Base-by-base conservation (phyloP, 2,888 invertebrate genomes). In the Cosmorhoe ocellata region DNA sequence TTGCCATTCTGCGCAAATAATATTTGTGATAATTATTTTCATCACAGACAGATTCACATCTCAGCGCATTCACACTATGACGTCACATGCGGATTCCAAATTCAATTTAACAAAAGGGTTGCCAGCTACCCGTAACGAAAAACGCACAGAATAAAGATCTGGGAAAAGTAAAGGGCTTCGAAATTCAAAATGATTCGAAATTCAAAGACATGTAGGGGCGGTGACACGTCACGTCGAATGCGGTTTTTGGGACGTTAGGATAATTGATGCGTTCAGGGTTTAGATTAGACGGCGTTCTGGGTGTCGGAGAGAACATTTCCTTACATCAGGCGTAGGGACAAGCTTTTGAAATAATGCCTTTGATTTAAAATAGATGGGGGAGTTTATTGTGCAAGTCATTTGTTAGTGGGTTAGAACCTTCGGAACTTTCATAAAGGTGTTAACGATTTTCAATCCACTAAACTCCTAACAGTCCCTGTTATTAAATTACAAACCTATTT, bases 71-170 rank as follows among this genome's bases (percentile, higher is more conserved):
- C 46, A 28, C 12, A 34, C 39, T 18, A 42, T 50, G 39, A 59
- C 59, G 56, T 59, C 59, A 58, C 59, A 65, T 65, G 70, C 69
- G 65, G 61, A 66, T 64, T 72, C 69, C 63, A 70, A 74, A 74
- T 87, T 86, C 81, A 85, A 86, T 86, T 85, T 81, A 67, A 71
- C 72, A 78, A 83, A 84, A 85, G 87, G 87, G 87, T 87, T 87
- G 84, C 69, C 83, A 83, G 74, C 76, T 77, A 81, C 77, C 84
- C 84, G 84, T 74, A 82, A 85, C 74, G 74, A 71, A 67, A 76
- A 77, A 73, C 74, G 74, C 67, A 64, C 64, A 66, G 64, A 67
- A 64, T 61, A 60, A 73, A 64, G 64, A 51, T 11, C 39, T 18
- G 47, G 44, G 45, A 39, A 52, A 53, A 47, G 52, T 43, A 47